Evolutionary conservation across 92 coral and sea anemone genomes (phyloP).

Genomic region (Virgularia gustaviana): DNA sequence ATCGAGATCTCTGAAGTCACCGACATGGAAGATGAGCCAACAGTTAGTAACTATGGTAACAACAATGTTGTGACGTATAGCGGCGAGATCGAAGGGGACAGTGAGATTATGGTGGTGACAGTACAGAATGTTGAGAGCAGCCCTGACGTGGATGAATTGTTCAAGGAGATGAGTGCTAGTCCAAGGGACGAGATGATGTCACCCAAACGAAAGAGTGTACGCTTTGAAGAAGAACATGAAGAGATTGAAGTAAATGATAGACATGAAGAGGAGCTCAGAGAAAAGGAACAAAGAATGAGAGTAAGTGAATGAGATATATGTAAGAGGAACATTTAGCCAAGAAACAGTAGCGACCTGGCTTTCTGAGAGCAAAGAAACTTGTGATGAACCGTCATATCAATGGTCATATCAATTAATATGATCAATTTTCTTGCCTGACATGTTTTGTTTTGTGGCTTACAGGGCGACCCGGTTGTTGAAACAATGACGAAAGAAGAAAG

Average conservation of each 20-base stretch:
- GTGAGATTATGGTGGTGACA: not conserved
- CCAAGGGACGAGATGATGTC: not conserved
- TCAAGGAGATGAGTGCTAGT: not conserved
- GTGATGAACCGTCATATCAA: too few relatives aligned
- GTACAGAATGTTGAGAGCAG: slow-evolving; percentile 17
- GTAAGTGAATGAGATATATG: too few relatives aligned
- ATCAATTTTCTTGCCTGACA: too few relatives aligned
- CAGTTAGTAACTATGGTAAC: not conserved
- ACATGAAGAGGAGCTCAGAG: not conserved
- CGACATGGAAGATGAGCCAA: not conserved
- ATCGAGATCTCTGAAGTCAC: slow-evolving; percentile 30
- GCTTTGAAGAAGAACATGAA: slow-evolving; percentile 20
- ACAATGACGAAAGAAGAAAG: not conserved
- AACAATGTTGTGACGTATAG: not conserved
- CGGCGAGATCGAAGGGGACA: not conserved
- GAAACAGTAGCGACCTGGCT: too few relatives aligned
- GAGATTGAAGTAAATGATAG: not conserved
- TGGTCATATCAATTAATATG: too few relatives aligned
- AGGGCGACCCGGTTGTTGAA: not conserved
- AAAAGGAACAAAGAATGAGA: slow-evolving; percentile 18
- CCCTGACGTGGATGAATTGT: slow-evolving; percentile 8
- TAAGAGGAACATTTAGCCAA: too few relatives aligned
- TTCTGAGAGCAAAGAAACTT: too few relatives aligned
- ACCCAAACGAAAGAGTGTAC: slow-evolving; percentile 21
- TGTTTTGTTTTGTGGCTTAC: too few relatives aligned